Percentiles rank a stretch among this genome's conserved stretches.
phyloP scores from a whole-genome alignment of 2,888 invertebrate species.

The Chesias legatella region DNA sequence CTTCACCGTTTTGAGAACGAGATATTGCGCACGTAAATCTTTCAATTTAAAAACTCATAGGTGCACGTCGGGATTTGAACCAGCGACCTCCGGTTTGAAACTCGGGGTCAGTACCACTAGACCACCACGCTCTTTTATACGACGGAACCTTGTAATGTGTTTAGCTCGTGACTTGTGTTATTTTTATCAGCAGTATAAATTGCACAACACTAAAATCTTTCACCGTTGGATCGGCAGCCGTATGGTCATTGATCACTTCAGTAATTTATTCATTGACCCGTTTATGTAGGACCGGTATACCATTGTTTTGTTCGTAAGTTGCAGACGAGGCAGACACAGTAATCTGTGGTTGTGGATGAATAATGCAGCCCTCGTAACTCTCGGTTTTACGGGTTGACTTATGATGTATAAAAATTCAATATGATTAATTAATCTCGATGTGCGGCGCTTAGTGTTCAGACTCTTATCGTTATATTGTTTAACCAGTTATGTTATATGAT shows the following conservation, averaged over 20 bases:
- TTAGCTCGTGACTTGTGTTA: no score
- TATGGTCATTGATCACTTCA: conserved; percentile 39
- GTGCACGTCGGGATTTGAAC: no score
- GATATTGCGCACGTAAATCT: no score
- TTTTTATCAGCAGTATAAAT: background rate
- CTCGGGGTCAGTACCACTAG: no score
- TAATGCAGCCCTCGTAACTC: conserved; percentile 54
- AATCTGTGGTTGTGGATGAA: conserved; percentile 42
- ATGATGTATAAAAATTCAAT: conserved; percentile 40
- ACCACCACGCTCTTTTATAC: no score
- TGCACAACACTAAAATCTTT: conserved; percentile 12
- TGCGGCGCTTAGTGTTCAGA: conserved; percentile 33
- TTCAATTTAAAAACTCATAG: no score
- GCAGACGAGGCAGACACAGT: conserved; percentile 11
- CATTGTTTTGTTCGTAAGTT: conserved; percentile 42
- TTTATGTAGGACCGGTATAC: conserved; percentile 37
- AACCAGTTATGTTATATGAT: no score
- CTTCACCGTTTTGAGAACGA: no score
- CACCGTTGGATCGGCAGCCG: conserved; percentile 18
- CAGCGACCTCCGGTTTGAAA: no score
- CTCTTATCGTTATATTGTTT: conserved; percentile 12
- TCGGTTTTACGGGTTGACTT: conserved; percentile 46
- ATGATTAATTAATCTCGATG: conserved; percentile 34
- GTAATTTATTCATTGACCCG: conserved; percentile 48
- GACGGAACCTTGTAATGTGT: no score